phyloP scores from a whole-genome alignment of 2,797 vertebrate genomes.

The Acanthopagrus latus region DNA sequence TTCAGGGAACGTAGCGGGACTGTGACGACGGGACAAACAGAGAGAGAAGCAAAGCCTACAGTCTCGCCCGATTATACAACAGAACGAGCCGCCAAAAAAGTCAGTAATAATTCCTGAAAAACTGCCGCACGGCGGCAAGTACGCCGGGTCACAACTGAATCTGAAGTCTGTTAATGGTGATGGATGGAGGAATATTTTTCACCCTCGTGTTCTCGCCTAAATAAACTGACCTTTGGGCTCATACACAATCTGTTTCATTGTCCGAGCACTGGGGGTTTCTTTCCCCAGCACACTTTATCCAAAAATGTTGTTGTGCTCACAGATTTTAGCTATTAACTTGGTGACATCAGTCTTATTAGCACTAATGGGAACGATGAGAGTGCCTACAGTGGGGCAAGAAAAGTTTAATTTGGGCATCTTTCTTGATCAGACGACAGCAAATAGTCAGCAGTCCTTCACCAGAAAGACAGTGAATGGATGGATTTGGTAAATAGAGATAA shows the following conservation, averaged over 20 bases:
- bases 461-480: no score
- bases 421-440: no score
- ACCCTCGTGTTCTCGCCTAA: background rate
- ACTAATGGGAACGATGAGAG: no score
- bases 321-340: background rate
- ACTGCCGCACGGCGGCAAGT: no score
- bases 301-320: background rate
- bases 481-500: no score
- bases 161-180: background rate
- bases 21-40: no score
- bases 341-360: background rate
- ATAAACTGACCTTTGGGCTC: background rate
- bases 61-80: background rate
- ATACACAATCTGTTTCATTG: background rate
- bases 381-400: no score
- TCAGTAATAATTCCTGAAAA: background rate
- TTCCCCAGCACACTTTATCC: background rate
- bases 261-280: background rate
- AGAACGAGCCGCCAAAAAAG: background rate
- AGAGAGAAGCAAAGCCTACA: background rate
- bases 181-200: background rate
- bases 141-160: background rate
- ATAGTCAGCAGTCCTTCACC: no score
- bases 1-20: no score
- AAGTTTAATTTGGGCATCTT: no score